phyloP scores from a whole-genome alignment of 1,140 invertebrate genomes.

The Araneus ventricosus region DNA sequence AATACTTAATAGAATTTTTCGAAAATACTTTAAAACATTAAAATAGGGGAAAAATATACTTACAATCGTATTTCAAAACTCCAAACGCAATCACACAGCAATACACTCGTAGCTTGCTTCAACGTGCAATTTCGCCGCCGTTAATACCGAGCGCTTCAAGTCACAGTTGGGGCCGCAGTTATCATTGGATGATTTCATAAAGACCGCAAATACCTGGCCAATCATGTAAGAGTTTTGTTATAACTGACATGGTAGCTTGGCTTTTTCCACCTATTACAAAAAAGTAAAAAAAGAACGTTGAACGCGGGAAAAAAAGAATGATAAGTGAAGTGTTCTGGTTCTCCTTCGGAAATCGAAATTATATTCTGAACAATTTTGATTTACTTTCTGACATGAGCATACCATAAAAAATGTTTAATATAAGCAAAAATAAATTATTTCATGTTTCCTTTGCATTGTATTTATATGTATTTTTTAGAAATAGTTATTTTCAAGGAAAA shows the following conservation, averaged over 20 bases:
- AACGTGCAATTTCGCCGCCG: constrained; percentile 43
- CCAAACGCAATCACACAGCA: not conserved
- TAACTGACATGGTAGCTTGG: constrained; percentile 72
- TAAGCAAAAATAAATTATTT: not conserved
- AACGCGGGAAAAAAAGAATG: constrained; percentile 48
- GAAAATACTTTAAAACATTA: not conserved
- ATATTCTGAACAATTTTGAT: not conserved
- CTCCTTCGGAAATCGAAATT: not conserved
- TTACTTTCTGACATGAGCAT: not conserved
- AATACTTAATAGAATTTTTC: not conserved
- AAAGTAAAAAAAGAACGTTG: constrained; percentile 42
- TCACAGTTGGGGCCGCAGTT: constrained; percentile 25
- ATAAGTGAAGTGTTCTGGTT: not conserved
- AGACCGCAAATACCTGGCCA: constrained; percentile 62
- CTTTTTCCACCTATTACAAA: constrained; percentile 52
- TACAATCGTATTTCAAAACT: constrained; percentile 40
- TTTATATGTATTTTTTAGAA: too few species aligned
- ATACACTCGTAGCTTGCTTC: constrained; percentile 25
- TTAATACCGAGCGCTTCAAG: constrained; percentile 66
- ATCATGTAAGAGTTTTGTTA: constrained; percentile 20
- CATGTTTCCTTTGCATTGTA: too few species aligned
- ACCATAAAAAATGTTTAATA: not conserved
- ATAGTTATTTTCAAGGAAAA: too few species aligned
- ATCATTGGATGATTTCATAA: constrained; percentile 65
- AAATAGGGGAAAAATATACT: constrained; percentile 13